Conservation (phyloP, 2,113 vertebrate species). For the Proteles cristata region DNA sequence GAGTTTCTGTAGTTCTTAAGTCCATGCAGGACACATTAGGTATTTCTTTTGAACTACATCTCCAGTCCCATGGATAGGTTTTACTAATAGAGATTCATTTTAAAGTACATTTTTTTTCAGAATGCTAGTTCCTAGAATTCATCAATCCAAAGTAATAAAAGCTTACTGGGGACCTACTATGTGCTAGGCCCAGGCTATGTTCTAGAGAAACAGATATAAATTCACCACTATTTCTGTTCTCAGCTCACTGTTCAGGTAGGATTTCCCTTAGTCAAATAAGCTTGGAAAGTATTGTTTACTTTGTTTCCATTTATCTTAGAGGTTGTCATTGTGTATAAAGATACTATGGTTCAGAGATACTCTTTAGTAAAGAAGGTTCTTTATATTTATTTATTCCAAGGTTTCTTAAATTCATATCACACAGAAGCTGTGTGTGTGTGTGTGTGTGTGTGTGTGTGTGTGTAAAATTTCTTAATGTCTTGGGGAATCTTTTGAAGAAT, state of each 20-base stretch:
- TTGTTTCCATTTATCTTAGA: background rate
- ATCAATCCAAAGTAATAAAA: conserved; percentile 14
- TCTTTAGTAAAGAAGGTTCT: background rate
- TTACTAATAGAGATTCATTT: conserved; percentile 47
- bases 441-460: background rate
- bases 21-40: conserved; percentile 26
- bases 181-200: background rate
- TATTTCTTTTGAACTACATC: conserved; percentile 32
- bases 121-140: conserved; percentile 36
- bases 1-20: conserved; percentile 11
- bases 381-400: background rate
- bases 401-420: background rate
- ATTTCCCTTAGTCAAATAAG: background rate
- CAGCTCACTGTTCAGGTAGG: background rate
- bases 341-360: background rate
- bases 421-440: background rate
- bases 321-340: background rate
- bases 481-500: background rate
- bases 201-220: background rate
- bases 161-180: background rate
- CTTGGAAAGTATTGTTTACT: background rate
- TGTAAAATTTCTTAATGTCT: background rate
- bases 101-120: conserved; percentile 3
- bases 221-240: background rate
- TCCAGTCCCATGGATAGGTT: background rate